Base-by-base conservation (phyloP, 1,140 invertebrate species). In the Thaumetopoea pityocampa region DNA sequence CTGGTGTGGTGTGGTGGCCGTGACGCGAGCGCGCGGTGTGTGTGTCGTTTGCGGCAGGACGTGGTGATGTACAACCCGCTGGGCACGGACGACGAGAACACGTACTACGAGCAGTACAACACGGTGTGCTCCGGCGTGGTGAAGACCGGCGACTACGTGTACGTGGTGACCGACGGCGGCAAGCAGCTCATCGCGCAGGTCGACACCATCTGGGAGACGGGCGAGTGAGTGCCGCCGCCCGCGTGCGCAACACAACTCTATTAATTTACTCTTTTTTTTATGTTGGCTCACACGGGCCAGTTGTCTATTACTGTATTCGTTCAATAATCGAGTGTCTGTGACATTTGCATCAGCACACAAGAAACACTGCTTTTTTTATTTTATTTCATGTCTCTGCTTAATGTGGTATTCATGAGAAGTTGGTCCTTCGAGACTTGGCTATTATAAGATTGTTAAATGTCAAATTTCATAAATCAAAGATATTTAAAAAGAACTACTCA, bases 121-220 rank as follows among this genome's bases (percentile, higher is more conserved):
- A 92, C 93, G 0, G 88, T 89, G 14, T 93, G 92, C 60, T 91
- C 90, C 19, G 94, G 94, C 12, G 87, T 92, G 16, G 89, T 97
- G 40, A 93, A 96, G 89, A 93, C 91, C 26, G 97, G 96, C 6
- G 97, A 99, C 83, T 97, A 93, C 85, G 95, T 98, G 16, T 98
- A 97, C 77, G 94, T 98, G 5, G 92, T 93, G 18, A 94, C 92
- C 8, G 93, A 96, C 68, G 91, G 92, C 30, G 92, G 94, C 16
- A 92, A 92, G 69, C 94, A 95, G 72, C 89, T 94, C 37, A 94
- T 99, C 42, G 93, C 95, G n/a, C 92, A 97, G 82, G 92, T 99
- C 52, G 96, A 98, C 80, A 91, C 92, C 44, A 94, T 99, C 64
- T 99, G 96, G 96, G 92, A 93, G 53, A 94, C 94, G 27, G 90